Evolutionary conservation across 2,113 vertebrate species (phyloP).

Genomic region (Nannobrachium achirus): DNA sequence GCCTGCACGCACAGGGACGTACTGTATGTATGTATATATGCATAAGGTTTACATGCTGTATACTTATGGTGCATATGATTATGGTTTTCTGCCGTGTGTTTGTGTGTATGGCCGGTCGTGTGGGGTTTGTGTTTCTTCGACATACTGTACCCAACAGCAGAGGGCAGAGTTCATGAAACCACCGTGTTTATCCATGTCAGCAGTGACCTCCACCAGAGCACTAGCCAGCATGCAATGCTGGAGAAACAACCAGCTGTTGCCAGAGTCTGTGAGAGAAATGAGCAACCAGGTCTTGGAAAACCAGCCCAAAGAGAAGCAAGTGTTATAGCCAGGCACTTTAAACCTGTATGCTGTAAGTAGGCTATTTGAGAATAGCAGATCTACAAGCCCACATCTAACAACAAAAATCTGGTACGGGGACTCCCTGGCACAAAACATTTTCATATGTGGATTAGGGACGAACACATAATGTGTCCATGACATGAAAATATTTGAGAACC

Average conservation of each 20-base stretch:
- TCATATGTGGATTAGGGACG: too few relatives aligned
- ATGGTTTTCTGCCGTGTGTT: conserved; percentile 26
- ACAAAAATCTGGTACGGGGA: too few relatives aligned
- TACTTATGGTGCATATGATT: conserved; percentile 11
- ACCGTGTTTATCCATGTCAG: conserved; percentile 61
- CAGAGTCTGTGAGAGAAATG: too few relatives aligned
- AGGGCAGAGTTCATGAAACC: conserved; percentile 67
- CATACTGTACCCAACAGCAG: conserved; percentile 62
- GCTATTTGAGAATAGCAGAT: too few relatives aligned
- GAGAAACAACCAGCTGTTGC: not conserved
- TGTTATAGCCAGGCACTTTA: too few relatives aligned
- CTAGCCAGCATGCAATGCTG: not conserved
- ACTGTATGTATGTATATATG: not conserved
- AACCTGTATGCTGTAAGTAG: too few relatives aligned
- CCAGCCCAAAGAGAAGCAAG: too few relatives aligned
- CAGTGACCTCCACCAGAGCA: conserved; percentile 34
- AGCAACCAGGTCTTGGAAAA: too few relatives aligned
- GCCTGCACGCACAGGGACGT: not conserved
- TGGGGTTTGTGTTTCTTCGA: conserved; percentile 47
- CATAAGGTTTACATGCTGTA: not conserved
- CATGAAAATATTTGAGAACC: too few relatives aligned
- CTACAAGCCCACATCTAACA: too few relatives aligned
- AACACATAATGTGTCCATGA: too few relatives aligned
- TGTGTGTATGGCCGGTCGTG: conserved; percentile 28
- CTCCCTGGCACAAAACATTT: too few relatives aligned